phyloP scores from a whole-genome alignment of 1,140 invertebrate genomes.

The Tetragonula clypearis region DNA sequence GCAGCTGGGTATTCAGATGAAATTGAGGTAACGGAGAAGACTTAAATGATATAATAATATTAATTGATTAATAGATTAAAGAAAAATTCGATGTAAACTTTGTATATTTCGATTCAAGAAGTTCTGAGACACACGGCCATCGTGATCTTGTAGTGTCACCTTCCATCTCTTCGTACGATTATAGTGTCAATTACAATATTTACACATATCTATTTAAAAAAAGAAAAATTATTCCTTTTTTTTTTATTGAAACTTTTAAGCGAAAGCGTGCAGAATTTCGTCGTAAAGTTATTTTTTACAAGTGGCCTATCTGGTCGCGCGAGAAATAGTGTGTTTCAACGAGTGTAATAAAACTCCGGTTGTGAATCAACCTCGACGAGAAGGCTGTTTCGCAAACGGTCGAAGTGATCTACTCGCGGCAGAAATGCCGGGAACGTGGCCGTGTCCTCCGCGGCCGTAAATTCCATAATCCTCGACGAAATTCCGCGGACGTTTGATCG shows the following conservation, averaged over 20 bases:
- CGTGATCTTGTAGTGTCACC: no score
- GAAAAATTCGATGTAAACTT: no score
- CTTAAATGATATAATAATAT: background rate
- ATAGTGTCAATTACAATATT: no score
- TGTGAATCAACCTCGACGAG: background rate
- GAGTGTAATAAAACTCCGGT: background rate
- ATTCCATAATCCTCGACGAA: background rate
- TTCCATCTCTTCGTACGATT: no score
- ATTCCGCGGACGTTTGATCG: background rate
- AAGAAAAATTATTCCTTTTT: no score
- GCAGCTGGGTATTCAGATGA: background rate
- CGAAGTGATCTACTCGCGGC: background rate
- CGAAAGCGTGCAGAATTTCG: no score
- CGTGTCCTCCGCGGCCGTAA: background rate
- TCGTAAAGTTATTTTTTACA: no score
- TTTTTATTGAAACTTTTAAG: no score
- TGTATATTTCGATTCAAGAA: no score
- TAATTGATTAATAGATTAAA: background rate
- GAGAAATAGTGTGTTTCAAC: background rate
- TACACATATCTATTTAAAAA: no score
- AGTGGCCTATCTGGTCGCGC: background rate
- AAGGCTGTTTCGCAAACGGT: conserved; percentile 3
- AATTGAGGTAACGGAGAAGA: background rate
- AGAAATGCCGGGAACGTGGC: background rate
- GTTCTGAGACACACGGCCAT: no score